Percentiles rank a stretch among this genome's conserved stretches.
These are phyloP conservation scores for Enteromius mattozi DNA, from an alignment of 2,797 vertebrate genomes.

Conservation along the genomic window DNA sequence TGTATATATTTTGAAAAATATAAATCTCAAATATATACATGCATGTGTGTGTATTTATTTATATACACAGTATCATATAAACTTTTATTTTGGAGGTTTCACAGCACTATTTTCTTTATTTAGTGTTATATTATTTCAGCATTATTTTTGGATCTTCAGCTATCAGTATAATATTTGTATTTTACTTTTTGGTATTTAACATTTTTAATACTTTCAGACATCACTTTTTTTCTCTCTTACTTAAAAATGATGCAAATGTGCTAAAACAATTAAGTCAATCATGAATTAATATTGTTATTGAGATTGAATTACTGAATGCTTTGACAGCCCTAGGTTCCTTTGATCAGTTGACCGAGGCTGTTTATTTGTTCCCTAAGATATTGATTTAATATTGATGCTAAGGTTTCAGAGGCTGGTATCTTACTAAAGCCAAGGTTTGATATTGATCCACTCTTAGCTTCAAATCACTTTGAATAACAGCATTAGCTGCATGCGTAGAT, in stretches of 20 bases:
- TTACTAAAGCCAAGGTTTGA: not conserved
- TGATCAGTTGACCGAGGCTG: not conserved
- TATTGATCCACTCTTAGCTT: conserved; percentile 1
- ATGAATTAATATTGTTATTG: conserved; percentile 10
- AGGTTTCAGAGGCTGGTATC: not conserved
- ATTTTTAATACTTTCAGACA: not conserved
- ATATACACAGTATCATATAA: too few relatives aligned
- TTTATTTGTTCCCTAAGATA: not conserved
- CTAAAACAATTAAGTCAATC: not conserved
- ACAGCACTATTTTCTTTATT: too few relatives aligned
- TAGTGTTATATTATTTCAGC: not conserved
- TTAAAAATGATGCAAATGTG: not conserved
- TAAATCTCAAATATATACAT: too few relatives aligned
- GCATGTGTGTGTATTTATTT: too few relatives aligned
- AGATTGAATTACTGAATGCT: not conserved
- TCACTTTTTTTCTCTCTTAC: not conserved
- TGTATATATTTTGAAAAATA: too few relatives aligned
- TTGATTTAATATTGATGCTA: conserved; percentile 4
- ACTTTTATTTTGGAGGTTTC: too few relatives aligned
- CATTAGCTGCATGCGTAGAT: not conserved
- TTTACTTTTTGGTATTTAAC: not conserved
- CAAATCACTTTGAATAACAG: not conserved
- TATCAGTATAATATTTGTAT: not conserved
- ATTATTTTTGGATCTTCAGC: not conserved
- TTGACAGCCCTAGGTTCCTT: not conserved